Base-by-base conservation (phyloP, 2,888 invertebrate genomes). In the Furcula furcula region DNA sequence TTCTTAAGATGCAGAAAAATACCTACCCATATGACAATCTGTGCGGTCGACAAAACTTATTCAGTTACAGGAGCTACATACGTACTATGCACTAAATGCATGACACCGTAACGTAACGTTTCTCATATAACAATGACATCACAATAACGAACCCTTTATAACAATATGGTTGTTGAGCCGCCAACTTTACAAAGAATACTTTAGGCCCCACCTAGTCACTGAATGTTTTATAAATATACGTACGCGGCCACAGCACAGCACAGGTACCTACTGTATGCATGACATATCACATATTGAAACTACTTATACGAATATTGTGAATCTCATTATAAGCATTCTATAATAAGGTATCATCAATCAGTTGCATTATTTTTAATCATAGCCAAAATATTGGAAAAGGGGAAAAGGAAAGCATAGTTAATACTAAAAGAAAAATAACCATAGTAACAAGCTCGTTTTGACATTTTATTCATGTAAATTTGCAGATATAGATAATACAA, bases 381-480 rank as follows among this genome's bases (percentile, higher is more conserved):
- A n/a, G n/a, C n/a, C 6, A 18, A 6, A 7, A 18, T 18, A 7
- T 6, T 18, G 18, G n/a, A n/a, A n/a, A n/a, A n/a, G n/a, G 6
- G 18, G 6, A 40, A 43, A 45, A 49, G 31, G 14, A 13, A 22
- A 10, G 23, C 29, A 32, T n/a, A 15, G 12, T 14, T 34, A 13
- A 27, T n/a, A 40, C 58, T 53, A 50, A 55, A 55, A 41, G 55
- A 52, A 40, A 59, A 69, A 70, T 67, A 72, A 66, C 63, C 66
- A 66, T 59, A 60, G 52, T 77, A 77, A 76, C 85, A 86, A 87
- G 84, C 85, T 85, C 83, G 70, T 89, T 89, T 86, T 76, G 76
- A 86, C 77, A 66, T 83, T 89, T 89, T 88, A 89, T 88, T 89
- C 76, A 87, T 89, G 88, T 88, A 89, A 89, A 89, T 88, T 89